A percentile compares a stretch with the other conserved stretches of the same genome.
Conservation (phyloP, 2,113 vertebrate genomes). For the Platycercus adscitus region DNA sequence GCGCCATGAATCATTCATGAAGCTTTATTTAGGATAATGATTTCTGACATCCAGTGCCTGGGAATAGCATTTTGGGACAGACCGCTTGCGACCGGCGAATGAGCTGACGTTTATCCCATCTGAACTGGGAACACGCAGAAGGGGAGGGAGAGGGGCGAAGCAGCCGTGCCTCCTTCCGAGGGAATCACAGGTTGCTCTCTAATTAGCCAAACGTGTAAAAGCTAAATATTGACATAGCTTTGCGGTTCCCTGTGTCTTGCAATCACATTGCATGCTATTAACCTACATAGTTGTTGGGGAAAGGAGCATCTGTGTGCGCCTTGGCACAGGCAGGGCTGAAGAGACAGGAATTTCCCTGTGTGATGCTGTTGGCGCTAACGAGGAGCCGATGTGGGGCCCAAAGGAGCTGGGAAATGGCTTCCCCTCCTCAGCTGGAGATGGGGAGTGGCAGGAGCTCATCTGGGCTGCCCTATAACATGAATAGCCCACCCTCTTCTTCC, state of each 20-base stretch:
- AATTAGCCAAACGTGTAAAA: conserved; percentile 61
- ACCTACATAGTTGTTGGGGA: conserved; percentile 53
- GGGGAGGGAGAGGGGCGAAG: background rate
- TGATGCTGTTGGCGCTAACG: background rate
- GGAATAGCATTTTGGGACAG: conserved; percentile 53
- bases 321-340: conserved; percentile 33
- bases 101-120: conserved; percentile 25
- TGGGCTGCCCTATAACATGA: background rate
- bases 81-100: background rate
- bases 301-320: conserved; percentile 53
- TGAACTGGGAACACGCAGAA: background rate
- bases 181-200: conserved; percentile 42
- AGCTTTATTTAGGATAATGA: conserved; percentile 62
- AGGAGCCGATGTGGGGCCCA: background rate
- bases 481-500: background rate
- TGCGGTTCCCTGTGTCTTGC: background rate
- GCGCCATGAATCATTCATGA: conserved; percentile 53
- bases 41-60: conserved; percentile 62
- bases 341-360: conserved; percentile 8
- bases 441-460: background rate
- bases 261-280: conserved; percentile 57
- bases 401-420: background rate
- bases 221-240: conserved; percentile 50
- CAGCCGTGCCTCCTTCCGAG: background rate
- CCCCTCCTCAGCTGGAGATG: background rate